A percentile compares a stretch with the other conserved stretches of the same genome.
These are phyloP conservation scores for Arizona elegans DNA, from an alignment of 2,113 vertebrate genomes.

Conservation along the genomic window DNA sequence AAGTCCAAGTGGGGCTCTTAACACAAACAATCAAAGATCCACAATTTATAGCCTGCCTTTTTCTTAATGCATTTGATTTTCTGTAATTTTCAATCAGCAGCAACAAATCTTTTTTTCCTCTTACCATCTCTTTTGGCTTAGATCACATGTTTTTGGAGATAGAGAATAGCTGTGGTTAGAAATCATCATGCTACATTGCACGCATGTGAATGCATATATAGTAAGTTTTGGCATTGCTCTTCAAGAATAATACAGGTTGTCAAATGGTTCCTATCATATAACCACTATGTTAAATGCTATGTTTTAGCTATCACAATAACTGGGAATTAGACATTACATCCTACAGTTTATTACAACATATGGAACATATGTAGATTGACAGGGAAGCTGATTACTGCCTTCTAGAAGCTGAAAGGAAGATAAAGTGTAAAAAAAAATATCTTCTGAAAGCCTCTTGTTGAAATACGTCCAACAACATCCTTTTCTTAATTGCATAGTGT, in stretches of 20 bases:
- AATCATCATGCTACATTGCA: not conserved
- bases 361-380: not conserved
- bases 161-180: not conserved
- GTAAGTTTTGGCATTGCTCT: not conserved
- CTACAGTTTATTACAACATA: not conserved
- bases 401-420: not conserved
- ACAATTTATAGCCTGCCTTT: not conserved
- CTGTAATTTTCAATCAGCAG: not conserved
- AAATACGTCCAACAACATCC: not conserved
- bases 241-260: not conserved
- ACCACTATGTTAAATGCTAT: not conserved
- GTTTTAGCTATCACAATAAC: not conserved
- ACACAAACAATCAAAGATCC: not conserved
- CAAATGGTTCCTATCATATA: not conserved
- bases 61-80: not conserved
- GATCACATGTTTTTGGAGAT: not conserved
- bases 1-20: not conserved
- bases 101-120: not conserved
- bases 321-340: not conserved
- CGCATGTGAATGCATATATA: not conserved
- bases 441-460: not conserved
- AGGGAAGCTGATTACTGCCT: not conserved
- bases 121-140: not conserved
- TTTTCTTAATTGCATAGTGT: not conserved
- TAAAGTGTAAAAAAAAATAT: not conserved